Percentiles rank a stretch among this genome's conserved stretches.
phyloP scores from a whole-genome alignment of 2,113 vertebrate species.

The Tinamus guttatus region DNA sequence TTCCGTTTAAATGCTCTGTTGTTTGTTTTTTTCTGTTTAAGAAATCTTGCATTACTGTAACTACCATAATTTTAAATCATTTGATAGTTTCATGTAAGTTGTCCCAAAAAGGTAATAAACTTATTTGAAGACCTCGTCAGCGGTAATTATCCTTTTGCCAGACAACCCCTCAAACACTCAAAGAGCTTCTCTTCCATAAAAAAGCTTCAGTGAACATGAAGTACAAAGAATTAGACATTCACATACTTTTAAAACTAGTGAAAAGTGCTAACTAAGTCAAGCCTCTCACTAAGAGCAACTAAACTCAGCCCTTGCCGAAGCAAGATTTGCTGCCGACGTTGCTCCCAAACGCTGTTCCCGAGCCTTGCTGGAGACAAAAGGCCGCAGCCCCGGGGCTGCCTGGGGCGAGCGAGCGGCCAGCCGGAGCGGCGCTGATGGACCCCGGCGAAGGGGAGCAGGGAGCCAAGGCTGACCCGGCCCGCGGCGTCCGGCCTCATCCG shows the following conservation, averaged over 20 bases:
- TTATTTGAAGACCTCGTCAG: neutral
- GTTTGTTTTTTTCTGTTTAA: neutral
- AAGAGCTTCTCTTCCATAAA: neutral
- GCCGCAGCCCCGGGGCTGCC: neutral
- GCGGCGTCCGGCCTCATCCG: neutral
- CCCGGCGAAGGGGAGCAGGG: neutral
- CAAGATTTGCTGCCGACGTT: neutral
- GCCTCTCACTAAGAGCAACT: neutral
- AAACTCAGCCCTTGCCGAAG: neutral
- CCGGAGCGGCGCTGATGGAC: neutral
- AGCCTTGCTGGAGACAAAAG: neutral
- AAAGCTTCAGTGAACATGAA: neutral
- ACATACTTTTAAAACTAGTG: neutral
- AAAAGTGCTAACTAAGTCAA: neutral
- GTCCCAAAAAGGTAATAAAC: neutral
- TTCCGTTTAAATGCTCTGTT: neutral
- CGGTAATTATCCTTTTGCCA: neutral
- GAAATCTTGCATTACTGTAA: neutral
- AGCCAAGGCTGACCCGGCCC: neutral
- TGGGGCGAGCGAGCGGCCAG: neutral
- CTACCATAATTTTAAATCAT: neutral
- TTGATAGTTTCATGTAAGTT: neutral
- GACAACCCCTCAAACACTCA: neutral
- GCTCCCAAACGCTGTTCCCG: neutral
- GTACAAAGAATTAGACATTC: neutral